These are phyloP conservation scores for Troilus luridus DNA, from an alignment of 2,888 invertebrate genomes.

Conservation along the genomic window DNA sequence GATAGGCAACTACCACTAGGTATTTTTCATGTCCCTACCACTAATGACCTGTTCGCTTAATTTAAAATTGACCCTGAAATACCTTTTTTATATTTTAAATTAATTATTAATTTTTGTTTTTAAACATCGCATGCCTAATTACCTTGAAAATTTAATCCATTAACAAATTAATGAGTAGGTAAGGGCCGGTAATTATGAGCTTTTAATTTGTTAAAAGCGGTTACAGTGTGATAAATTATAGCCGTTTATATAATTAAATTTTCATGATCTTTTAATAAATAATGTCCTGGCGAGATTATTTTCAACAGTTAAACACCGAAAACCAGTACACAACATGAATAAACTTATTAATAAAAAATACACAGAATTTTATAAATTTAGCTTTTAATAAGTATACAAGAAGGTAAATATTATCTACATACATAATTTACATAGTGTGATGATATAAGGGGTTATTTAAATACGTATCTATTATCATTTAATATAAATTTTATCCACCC, in stretches of 20 bases:
- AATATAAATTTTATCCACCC: no score
- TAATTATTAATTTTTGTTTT: conserved; percentile 6
- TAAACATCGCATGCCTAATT: conserved; percentile 19
- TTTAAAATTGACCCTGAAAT: background rate
- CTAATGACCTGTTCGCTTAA: background rate
- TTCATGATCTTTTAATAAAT: background rate
- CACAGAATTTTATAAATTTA: background rate
- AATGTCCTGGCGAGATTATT: background rate
- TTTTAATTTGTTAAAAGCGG: conserved; percentile 6
- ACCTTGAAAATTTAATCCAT: conserved; percentile 35
- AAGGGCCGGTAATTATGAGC: background rate
- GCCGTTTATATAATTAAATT: background rate
- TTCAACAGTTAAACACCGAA: background rate
- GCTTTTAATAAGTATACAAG: no score
- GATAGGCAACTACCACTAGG: background rate
- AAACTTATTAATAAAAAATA: background rate
- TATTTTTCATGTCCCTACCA: background rate
- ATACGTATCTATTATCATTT: no score
- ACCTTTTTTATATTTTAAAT: background rate
- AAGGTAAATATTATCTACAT: no score
- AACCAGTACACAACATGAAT: background rate
- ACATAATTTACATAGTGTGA: no score
- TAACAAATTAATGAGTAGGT: conserved; percentile 40
- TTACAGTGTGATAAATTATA: background rate
- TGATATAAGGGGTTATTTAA: no score